These are phyloP conservation scores for Anhinga anhinga DNA, from an alignment of 2,113 vertebrate genomes.

Conservation along the genomic window DNA sequence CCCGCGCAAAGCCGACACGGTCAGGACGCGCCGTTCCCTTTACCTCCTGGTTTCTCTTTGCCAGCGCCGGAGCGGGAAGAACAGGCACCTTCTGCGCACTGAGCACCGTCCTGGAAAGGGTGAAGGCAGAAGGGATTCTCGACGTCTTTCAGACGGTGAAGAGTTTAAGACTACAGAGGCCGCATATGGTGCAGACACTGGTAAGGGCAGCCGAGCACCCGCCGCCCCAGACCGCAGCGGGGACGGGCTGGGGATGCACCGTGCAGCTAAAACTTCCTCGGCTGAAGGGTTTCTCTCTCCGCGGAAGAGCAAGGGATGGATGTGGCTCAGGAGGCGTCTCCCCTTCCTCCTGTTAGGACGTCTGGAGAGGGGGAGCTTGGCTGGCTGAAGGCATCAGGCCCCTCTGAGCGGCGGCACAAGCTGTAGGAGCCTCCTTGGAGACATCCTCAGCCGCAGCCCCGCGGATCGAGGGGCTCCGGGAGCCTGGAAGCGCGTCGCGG, in stretches of 20 bases:
- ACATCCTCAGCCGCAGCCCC: neutral
- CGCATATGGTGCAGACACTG: slow-evolving; percentile 99
- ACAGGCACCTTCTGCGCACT: slow-evolving; percentile 97
- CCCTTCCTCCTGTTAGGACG: neutral
- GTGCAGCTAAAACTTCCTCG: neutral
- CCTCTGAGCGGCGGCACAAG: neutral
- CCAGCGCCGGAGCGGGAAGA: slow-evolving; percentile 93
- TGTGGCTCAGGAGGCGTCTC: neutral
- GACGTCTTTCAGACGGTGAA: slow-evolving; percentile 99
- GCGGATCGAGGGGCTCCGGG: accelerated
- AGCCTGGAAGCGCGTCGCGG: neutral
- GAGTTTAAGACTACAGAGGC: slow-evolving; percentile 95
- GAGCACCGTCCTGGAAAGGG: slow-evolving; percentile 96
- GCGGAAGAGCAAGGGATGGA: neutral
- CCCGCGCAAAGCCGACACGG: neutral
- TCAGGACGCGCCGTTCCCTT: neutral
- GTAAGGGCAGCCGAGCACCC: slow-evolving; percentile 67
- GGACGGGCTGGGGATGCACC: accelerated
- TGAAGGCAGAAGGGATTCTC: slow-evolving; percentile 97
- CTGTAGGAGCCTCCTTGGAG: neutral
- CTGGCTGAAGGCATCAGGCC: neutral
- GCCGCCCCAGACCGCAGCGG: neutral
- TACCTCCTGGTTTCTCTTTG: neutral
- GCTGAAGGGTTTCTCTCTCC: neutral
- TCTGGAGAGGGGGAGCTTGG: neutral